Conservation (phyloP, 1,140 invertebrate species). For the Ceratitis capitata region DNA sequence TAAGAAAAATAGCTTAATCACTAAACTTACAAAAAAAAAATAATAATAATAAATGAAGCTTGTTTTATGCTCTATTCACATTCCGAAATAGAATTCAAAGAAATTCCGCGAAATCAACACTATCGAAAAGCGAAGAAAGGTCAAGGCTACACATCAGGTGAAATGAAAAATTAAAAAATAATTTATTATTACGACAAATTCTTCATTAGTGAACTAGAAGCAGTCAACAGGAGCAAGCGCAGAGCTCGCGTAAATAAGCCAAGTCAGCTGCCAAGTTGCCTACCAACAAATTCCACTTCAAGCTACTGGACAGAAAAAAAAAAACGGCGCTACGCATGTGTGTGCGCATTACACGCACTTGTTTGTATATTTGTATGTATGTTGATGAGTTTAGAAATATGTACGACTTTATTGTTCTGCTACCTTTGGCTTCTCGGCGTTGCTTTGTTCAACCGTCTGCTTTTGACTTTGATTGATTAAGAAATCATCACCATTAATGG, state of each 20-base stretch:
- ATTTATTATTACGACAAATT: neutral
- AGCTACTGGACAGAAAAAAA: neutral
- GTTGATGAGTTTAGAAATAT: no score
- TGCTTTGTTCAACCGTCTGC: neutral
- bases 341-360: no score
- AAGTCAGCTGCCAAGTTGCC: neutral
- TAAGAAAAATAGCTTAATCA: neutral
- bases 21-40: neutral
- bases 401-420: no score
- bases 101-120: neutral
- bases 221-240: neutral
- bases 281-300: neutral
- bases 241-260: no score
- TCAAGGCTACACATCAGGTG: neutral
- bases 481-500: conserved; percentile 29
- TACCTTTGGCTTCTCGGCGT: neutral
- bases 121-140: neutral
- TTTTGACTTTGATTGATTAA: conserved; percentile 32
- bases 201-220: neutral
- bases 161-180: neutral
- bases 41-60: neutral
- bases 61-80: no score
- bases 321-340: neutral
- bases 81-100: neutral
- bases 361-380: no score